A percentile compares a stretch with the other conserved stretches of the same genome.
These are phyloP conservation scores for Drosophila maculinotata DNA, from an alignment of 2,888 invertebrate genomes.

Conservation along the genomic window DNA sequence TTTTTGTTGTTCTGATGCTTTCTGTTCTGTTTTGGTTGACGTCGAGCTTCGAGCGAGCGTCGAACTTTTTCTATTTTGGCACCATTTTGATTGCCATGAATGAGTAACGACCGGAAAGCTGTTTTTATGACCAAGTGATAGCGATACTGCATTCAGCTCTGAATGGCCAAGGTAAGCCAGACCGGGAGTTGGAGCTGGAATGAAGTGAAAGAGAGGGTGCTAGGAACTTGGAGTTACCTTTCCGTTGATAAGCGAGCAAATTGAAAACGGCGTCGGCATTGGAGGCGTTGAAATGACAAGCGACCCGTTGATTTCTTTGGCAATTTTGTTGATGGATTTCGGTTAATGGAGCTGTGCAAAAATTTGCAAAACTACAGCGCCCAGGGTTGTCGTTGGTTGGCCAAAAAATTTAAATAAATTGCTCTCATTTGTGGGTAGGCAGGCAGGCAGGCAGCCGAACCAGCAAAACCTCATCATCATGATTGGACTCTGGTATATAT, in stretches of 20 bases:
- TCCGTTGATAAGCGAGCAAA: conserved; percentile 73
- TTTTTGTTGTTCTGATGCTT: too few relatives aligned
- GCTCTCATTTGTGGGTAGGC: conserved; percentile 65
- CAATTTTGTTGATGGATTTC: conserved; percentile 84
- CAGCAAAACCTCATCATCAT: conserved; percentile 21
- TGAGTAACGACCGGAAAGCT: conserved; percentile 84
- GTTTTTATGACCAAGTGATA: conserved; percentile 83
- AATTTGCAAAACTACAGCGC: conserved; percentile 63
- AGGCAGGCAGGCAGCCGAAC: background rate
- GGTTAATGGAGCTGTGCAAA: conserved; percentile 74
- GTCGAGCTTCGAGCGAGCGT: conserved; percentile 18
- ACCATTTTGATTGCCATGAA: conserved; percentile 81
- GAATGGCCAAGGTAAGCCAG: conserved; percentile 57
- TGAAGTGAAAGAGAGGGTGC: conserved; percentile 3
- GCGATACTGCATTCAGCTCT: conserved; percentile 26
- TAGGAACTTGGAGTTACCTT: conserved; percentile 29
- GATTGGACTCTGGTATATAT: conserved; percentile 37
- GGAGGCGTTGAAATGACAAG: conserved; percentile 76
- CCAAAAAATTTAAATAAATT: conserved; percentile 71
- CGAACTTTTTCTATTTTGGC: conserved; percentile 72
- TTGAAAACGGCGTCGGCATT: conserved; percentile 75
- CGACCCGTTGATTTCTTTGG: conserved; percentile 69
- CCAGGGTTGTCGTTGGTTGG: conserved; percentile 32
- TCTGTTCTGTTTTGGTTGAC: conserved; percentile 12
- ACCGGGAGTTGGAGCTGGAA: conserved; percentile 29